These are phyloP conservation scores for Acleris literana DNA, from an alignment of 2,888 invertebrate species.

Conservation along the genomic window DNA sequence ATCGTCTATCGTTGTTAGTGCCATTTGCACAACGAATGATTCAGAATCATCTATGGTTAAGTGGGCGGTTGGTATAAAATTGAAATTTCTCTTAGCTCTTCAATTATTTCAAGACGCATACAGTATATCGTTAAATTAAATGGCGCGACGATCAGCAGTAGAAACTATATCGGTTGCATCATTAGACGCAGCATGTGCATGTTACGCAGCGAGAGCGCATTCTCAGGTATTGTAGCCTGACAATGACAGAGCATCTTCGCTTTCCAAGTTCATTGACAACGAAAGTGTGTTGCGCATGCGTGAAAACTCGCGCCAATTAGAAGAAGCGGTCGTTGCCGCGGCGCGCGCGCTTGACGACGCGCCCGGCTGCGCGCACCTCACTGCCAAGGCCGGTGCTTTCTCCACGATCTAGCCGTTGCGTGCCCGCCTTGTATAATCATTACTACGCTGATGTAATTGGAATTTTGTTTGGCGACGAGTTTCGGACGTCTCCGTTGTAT, in stretches of 20 bases:
- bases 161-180: conserved; percentile 50
- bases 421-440: conserved; percentile 58
- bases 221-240: conserved; percentile 69
- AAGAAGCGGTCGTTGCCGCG: conserved; percentile 45
- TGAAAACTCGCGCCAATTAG: conserved; percentile 77
- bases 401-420: conserved; percentile 68
- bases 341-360: conserved; percentile 49
- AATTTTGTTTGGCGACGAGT: conserved; percentile 50
- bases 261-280: conserved; percentile 83
- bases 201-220: conserved; percentile 78
- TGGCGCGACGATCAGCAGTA: conserved; percentile 15
- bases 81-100: conserved; percentile 1
- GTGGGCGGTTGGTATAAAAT: too few species aligned
- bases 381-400: conserved; percentile 81
- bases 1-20: too few species aligned
- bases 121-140: neutral
- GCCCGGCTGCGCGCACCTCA: conserved; percentile 68
- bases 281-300: conserved; percentile 78
- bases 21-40: too few species aligned
- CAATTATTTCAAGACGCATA: conserved; percentile 6
- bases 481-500: conserved; percentile 21
- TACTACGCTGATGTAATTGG: conserved; percentile 68
- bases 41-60: too few species aligned
- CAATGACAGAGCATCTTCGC: conserved; percentile 80
- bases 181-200: conserved; percentile 61